Base-by-base conservation (phyloP, 2,888 invertebrate genomes). In the Oxytorus armatus region DNA sequence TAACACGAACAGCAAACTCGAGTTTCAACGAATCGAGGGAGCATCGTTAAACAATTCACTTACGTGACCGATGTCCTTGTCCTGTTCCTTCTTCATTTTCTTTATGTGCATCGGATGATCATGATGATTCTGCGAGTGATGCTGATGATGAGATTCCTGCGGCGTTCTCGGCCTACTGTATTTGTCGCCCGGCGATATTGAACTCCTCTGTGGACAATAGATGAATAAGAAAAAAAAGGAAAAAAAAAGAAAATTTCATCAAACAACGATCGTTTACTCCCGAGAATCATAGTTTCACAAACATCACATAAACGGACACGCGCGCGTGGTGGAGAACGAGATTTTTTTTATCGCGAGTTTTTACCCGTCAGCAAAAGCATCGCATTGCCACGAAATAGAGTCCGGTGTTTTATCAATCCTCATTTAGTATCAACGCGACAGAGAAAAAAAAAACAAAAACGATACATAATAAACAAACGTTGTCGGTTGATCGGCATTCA, bases 181-280 rank as follows among this genome's bases (percentile, higher is more conserved):
- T 92, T 97, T 97, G 92, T 97, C 96, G 79, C 95, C 96, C 33
- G 97, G 97, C 82, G 97, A 97, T 93, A 97, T 96, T 87, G 96
- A 96, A 93, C 96, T 96, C 91, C 96, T 94, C 96, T 97, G 94
- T 79, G 93, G n/a, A n/a, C n/a, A 93, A n/a, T 29, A 53, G 81
- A 85, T n/a, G 8, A 83, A 78, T 61, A 79, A 47, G 66, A 61
- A 76, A 44, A 87, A 84, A 85, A 85, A 78, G 76, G 82, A 79
- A 81, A 86, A 66, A 77, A 83, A 73, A 77, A 66, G 79, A 85
- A 86, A 90, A 83, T 75, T 77, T 70, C 77, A 66, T 72, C 4
- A 36, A 36, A 29, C 23, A n/a, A n/a, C n/a, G n/a, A n/a, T n/a
- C n/a, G n/a, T n/a, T n/a, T n/a, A n/a, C n/a, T n/a, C n/a, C n/a